A percentile compares a stretch with the other conserved stretches of the same genome.
Conservation (phyloP, 2,113 vertebrate species). For the Cygnus atratus region DNA sequence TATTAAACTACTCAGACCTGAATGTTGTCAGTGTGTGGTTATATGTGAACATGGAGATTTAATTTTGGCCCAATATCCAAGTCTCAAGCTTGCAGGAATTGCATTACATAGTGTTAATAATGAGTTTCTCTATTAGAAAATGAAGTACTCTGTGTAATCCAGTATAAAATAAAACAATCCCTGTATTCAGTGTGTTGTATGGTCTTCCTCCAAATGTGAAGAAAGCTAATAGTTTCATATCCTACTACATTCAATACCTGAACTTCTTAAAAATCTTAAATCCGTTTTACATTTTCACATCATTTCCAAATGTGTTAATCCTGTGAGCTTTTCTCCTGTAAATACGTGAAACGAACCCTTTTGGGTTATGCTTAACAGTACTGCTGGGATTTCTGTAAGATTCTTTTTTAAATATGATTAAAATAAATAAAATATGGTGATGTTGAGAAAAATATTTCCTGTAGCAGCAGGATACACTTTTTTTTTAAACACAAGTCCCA, state of each 20-base stretch:
- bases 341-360: constrained; percentile 6
- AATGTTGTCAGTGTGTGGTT: constrained; percentile 22
- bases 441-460: constrained; percentile 65
- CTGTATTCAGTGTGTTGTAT: background rate
- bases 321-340: constrained; percentile 28
- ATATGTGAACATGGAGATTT: background rate
- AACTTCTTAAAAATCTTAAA: background rate
- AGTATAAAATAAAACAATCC: background rate
- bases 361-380: background rate
- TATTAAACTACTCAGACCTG: constrained; percentile 3
- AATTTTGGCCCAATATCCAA: background rate
- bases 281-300: constrained; percentile 26
- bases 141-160: background rate
- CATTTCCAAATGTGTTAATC: constrained; percentile 26
- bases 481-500: constrained; percentile 15
- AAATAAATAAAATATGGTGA: constrained; percentile 37
- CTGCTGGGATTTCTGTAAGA: background rate
- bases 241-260: background rate
- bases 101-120: background rate
- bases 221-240: background rate
- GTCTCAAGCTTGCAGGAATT: background rate
- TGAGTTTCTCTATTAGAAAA: background rate
- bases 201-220: constrained; percentile 7
- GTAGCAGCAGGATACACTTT: constrained; percentile 63
- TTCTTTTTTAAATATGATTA: constrained; percentile 28